A percentile compares a stretch with the other conserved stretches of the same genome.
phyloP scores from a whole-genome alignment of 2,888 invertebrate genomes.

The Bimastos eiseni region DNA sequence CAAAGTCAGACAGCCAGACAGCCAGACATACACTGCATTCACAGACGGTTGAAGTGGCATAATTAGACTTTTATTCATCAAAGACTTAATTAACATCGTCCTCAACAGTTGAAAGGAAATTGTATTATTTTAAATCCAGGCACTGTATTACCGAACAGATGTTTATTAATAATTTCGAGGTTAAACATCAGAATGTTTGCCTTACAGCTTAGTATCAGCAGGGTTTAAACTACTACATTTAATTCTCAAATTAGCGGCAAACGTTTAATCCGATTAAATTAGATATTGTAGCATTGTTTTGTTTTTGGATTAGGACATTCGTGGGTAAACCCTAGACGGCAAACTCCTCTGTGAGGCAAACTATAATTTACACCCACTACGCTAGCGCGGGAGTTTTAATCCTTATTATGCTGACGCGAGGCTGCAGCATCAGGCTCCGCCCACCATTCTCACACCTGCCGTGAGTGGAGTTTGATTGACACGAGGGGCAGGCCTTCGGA shows the following conservation, averaged over 20 bases:
- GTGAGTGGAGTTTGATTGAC: not conserved
- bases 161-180: too few species aligned
- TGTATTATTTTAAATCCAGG: not conserved
- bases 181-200: not conserved
- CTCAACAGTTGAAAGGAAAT: not conserved
- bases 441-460: not conserved
- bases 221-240: not conserved
- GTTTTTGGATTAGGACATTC: not conserved
- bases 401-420: not conserved
- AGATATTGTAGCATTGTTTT: not conserved
- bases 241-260: not conserved
- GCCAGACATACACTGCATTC: not conserved
- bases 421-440: not conserved
- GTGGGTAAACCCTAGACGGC: not conserved
- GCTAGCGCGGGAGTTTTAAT: conserved; percentile 13
- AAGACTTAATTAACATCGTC: not conserved
- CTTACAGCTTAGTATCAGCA: not conserved
- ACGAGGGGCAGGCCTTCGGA: not conserved
- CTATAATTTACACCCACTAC: not conserved
- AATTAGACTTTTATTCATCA: not conserved
- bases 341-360: not conserved
- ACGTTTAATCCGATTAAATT: not conserved
- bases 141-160: not conserved
- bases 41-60: not conserved
- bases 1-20: not conserved